These are phyloP conservation scores for Crematogaster levior DNA, from an alignment of 2,888 invertebrate genomes.

Conservation along the genomic window DNA sequence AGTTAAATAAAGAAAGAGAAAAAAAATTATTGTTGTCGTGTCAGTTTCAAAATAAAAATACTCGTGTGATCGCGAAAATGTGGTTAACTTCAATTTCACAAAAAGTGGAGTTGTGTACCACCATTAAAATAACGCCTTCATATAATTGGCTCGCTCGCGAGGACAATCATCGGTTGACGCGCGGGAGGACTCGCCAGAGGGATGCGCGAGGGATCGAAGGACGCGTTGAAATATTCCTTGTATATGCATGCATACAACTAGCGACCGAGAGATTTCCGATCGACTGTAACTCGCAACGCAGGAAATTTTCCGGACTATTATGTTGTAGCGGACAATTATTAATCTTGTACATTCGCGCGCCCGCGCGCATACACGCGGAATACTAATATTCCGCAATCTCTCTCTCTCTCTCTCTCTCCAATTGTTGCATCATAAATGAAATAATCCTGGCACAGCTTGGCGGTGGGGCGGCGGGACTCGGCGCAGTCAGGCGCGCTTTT, in stretches of 20 bases:
- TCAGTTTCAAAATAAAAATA: no score
- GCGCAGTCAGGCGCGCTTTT: constrained; percentile 21
- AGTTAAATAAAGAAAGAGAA: no score
- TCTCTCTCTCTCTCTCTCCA: no score
- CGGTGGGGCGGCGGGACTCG: background rate
- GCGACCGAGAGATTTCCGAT: background rate
- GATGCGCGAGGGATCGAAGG: background rate
- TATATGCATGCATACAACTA: background rate
- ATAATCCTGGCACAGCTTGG: constrained; percentile 24
- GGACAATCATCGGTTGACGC: background rate
- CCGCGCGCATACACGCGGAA: background rate
- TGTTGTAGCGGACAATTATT: background rate
- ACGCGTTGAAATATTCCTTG: background rate
- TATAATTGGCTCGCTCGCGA: background rate
- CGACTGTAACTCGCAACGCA: background rate
- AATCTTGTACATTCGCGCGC: background rate
- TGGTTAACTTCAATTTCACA: no score
- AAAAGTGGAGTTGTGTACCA: no score
- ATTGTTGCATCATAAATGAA: constrained; percentile 61
- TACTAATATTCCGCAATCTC: constrained; percentile 5
- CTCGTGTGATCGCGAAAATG: no score
- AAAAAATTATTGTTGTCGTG: no score
- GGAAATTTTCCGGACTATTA: background rate
- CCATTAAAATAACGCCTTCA: no score
- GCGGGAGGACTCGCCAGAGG: background rate